Evolutionary conservation across 2,888 invertebrate species (phyloP).

Genomic region (Merodon equestris): DNA sequence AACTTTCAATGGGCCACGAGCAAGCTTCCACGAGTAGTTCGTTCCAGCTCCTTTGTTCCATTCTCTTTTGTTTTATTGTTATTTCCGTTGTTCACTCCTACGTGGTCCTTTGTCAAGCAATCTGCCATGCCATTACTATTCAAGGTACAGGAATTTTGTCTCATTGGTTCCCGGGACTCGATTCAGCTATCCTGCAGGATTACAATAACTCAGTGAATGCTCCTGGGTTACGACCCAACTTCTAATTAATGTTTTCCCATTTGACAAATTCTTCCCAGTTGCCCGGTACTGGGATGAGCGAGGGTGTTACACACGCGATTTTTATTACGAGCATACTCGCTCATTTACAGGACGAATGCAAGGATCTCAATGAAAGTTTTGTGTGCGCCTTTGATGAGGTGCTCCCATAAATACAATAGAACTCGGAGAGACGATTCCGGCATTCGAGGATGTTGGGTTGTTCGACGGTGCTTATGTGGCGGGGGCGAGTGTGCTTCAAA

Average conservation of each 20-base stretch:
- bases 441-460: not conserved
- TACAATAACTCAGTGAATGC: conserved; percentile 71
- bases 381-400: conserved; percentile 72
- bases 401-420: conserved; percentile 74
- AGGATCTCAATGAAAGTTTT: conserved; percentile 44
- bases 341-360: conserved; percentile 34
- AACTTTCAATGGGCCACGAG: conserved; percentile 62
- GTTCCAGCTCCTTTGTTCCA: conserved; percentile 34
- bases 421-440: conserved; percentile 38
- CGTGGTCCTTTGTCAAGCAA: conserved; percentile 64
- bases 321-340: conserved; percentile 65
- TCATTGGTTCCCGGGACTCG: conserved; percentile 53
- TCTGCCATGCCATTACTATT: conserved; percentile 2
- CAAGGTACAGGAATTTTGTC: conserved; percentile 63
- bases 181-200: conserved; percentile 59
- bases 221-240: conserved; percentile 71
- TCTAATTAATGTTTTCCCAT: conserved; percentile 72
- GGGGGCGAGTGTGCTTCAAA: conserved; percentile 62
- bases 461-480: no score
- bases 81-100: conserved; percentile 46
- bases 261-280: conserved; percentile 69
- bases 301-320: conserved; percentile 69
- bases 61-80: conserved; percentile 67
- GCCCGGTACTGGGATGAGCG: conserved; percentile 20
- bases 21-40: conserved; percentile 13